Base-by-base conservation (phyloP, 2,888 invertebrate species). In the Junonia oenone region DNA sequence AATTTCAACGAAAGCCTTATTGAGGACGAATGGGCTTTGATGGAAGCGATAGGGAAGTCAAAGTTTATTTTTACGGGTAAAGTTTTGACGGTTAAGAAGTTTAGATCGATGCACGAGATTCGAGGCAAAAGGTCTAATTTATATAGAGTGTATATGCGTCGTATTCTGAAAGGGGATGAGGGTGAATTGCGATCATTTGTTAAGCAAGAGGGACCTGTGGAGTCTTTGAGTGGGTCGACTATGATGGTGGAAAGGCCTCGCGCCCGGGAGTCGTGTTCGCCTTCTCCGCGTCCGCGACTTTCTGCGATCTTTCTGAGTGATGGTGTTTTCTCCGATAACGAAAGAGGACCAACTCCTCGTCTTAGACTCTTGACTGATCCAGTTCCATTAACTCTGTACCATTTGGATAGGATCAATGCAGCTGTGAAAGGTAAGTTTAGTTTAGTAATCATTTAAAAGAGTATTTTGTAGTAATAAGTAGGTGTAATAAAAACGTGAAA, bases 61-160 rank as follows among this genome's bases (percentile, higher is more conserved):
- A 86, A 87, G 72, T 91, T 81, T 68, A 90, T 91, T 72, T 91
- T 91, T 76, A 91, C 91, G 19, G 91, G 81, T 31, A 91, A 91
- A 82, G 90, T 91, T 68, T 68, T 91, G 67, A 86, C 75, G 64
- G 82, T 89, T 60, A 87, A 80, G 64, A 88, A 86, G 67, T 77
- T 81, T 64, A 81, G 78, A 63, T 73, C 81, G 26, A 71, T 73
- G 6, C 77, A 78, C 48, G 76, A 71, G 47, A 61, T 63, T 35
- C 67, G 68, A 31, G 73, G 71, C 38, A 84, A 78, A 64, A 78
- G 81, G 63, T 85, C 86, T 29, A 88, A 89, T 75, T 72, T 91
- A 62, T 91, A 89, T 62, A 79, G 78, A 63, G 83, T 91, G 69
- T 81, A 85, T 68, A 73, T 91, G 69, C 78, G 91, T 35, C 76